A percentile compares a stretch with the other conserved stretches of the same genome.
Evolutionary conservation across 1,140 invertebrate genomes (phyloP).

Genomic region (Pseudachorutes palmiensis): DNA sequence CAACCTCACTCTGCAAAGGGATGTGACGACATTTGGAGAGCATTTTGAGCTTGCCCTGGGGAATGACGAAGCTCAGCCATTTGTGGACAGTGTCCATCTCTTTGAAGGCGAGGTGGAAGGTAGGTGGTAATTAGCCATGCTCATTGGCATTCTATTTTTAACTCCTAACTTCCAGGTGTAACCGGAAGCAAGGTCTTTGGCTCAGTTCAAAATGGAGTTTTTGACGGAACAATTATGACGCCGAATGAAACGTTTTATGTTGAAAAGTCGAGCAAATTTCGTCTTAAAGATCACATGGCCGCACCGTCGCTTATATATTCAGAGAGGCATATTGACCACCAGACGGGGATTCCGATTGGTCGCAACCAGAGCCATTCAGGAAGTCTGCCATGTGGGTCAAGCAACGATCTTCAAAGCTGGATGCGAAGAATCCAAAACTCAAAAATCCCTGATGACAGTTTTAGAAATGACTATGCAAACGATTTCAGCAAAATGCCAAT

Average conservation of each 20-base stretch:
- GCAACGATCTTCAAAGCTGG: constrained; percentile 73
- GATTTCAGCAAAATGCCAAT: background rate
- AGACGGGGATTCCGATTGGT: background rate
- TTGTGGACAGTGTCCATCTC: constrained; percentile 76
- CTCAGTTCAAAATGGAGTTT: constrained; percentile 84
- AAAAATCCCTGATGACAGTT: background rate
- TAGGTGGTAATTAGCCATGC: constrained; percentile 44
- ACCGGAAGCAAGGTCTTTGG: constrained; percentile 77
- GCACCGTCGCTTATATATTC: constrained; percentile 93
- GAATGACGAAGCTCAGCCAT: constrained; percentile 43
- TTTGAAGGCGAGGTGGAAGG: constrained; percentile 75
- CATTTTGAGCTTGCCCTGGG: constrained; percentile 58
- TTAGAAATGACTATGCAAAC: background rate
- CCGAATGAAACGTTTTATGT: constrained; percentile 74
- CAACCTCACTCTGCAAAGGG: constrained; percentile 70
- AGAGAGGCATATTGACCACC: constrained; percentile 57
- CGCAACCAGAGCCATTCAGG: background rate
- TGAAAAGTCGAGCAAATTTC: constrained; percentile 81
- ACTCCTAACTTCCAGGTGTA: constrained; percentile 55
- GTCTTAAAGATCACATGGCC: constrained; percentile 53
- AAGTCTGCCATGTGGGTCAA: background rate
- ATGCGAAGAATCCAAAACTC: constrained; percentile 88
- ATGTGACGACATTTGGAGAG: constrained; percentile 68
- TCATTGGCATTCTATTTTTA: constrained; percentile 14
- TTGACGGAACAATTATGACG: constrained; percentile 87